These are phyloP conservation scores for Clunio marinus DNA, from an alignment of 2,888 invertebrate genomes.

Conservation along the genomic window DNA sequence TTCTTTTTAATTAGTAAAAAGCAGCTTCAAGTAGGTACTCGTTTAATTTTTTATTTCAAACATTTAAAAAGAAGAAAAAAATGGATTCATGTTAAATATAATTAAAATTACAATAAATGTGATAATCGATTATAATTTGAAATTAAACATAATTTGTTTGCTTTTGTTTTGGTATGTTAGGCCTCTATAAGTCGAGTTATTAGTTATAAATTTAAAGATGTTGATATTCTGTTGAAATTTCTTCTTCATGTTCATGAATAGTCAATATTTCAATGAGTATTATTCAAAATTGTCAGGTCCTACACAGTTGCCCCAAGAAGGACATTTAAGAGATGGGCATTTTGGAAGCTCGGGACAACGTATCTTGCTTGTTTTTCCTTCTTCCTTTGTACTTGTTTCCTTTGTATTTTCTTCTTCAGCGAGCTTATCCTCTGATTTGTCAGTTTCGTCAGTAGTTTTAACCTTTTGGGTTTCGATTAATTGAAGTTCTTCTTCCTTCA, in stretches of 20 bases:
- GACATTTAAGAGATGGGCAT: conserved; percentile 15
- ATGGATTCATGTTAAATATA: too few species aligned
- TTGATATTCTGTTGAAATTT: background rate
- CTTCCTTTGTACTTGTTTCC: background rate
- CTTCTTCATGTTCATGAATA: background rate
- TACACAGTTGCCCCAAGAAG: conserved; percentile 28
- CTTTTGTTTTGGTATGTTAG: background rate
- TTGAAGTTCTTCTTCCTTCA: conserved; percentile 29
- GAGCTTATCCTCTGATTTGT: conserved; percentile 21
- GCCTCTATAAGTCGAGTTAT: conserved; percentile 6
- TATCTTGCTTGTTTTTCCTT: background rate
- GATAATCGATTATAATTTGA: background rate
- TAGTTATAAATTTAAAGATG: background rate
- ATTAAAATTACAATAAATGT: too few species aligned
- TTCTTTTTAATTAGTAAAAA: too few species aligned
- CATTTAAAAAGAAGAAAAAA: too few species aligned
- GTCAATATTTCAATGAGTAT: background rate
- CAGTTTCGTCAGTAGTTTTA: conserved; percentile 19
- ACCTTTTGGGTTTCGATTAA: conserved; percentile 14
- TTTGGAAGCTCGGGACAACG: conserved; percentile 8
- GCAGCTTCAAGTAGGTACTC: too few species aligned
- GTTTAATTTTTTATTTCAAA: too few species aligned
- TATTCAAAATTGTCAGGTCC: conserved; percentile 29
- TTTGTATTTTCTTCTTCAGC: conserved; percentile 7
- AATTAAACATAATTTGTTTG: background rate